phyloP scores from a whole-genome alignment of 2,797 vertebrate genomes.

The Typhlichthys subterraneus region DNA sequence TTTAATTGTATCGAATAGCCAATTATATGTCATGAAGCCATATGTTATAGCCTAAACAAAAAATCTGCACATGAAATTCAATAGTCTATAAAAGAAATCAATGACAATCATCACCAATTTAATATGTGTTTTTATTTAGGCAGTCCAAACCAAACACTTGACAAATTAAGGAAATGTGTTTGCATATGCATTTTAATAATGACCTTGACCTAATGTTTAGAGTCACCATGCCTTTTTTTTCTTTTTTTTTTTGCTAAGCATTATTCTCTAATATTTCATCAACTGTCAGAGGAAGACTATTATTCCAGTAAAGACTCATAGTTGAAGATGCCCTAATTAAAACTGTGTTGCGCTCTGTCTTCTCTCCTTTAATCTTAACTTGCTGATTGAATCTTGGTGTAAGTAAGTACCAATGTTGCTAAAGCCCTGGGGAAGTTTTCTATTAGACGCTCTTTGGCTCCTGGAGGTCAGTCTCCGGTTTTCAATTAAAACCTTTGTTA shows the following conservation, averaged over 20 bases:
- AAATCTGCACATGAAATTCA: too few species aligned
- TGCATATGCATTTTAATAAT: neutral
- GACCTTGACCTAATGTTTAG: constrained; percentile 52
- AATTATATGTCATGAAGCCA: too few species aligned
- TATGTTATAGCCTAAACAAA: too few species aligned
- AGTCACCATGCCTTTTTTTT: constrained; percentile 19
- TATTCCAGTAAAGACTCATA: constrained; percentile 59
- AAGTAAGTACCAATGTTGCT: constrained; percentile 71
- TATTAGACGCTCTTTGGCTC: constrained; percentile 47
- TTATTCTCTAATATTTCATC: constrained; percentile 39
- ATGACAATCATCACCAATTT: too few species aligned
- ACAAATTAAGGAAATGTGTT: too few species aligned
- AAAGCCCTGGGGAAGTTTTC: constrained; percentile 67
- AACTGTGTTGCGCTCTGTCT: constrained; percentile 57
- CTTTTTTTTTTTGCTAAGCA: constrained; percentile 4
- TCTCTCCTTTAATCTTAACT: constrained; percentile 65
- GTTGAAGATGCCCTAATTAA: constrained; percentile 76
- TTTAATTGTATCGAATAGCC: too few species aligned
- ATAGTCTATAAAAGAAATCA: too few species aligned
- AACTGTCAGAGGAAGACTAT: constrained; percentile 55
- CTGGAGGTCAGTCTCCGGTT: constrained; percentile 63
- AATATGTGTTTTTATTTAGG: too few species aligned
- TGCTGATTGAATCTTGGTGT: constrained; percentile 74
- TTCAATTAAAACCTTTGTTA: constrained; percentile 67
- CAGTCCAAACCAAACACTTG: too few species aligned